Evolutionary conservation across 2,797 vertebrate species (phyloP), one percentile per base, ranked within the genome.

Genomic region (Vireo griseus): DNA sequence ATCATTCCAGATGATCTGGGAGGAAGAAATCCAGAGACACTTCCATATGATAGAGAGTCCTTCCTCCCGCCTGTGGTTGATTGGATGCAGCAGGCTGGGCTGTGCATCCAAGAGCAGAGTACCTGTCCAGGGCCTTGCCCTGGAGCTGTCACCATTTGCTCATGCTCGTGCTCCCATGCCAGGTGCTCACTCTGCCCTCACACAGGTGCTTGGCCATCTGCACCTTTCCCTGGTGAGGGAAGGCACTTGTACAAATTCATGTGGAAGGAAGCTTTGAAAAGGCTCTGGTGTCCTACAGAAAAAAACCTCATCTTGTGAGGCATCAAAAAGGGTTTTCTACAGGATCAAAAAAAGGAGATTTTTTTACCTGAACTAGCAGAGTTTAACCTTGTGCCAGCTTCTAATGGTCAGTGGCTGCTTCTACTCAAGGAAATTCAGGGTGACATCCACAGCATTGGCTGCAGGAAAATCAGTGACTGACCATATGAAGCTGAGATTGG

Each of bases 261-360:
- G 13, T 0, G 1, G 4, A 9, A 58, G 3, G 2, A 8, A 11
- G 4, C 10, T 73, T 37, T 20, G 37, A 39, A 67, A 48, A 67
- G 22, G 10, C 17, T 65, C 39, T n/a, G 10, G 12, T 72, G 40
- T 68, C 26, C 25, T 48, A 33, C 16, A 65, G 35, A 40, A 61
- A 73, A 83, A 67, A 16, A 37, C 4, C 5, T n/a, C 29, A 31
- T 42, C 50, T 90, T 24, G 26, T 42, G 29, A 65, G 6, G 26
- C 3, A 14, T 16, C 13, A 4, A 13, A 51, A 54, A 44, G 24
- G 5, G 9, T 24, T 72, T 95, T 84, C 39, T 51, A 18, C 9
- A 72, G 9, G 4, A 86, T 22, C 22, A 39, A 59, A 40, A 47
- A 71, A 85, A 59, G 0, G 0, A 72, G 9, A 11, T 29, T 26